Percentiles rank a stretch among this genome's conserved stretches.
phyloP scores from a whole-genome alignment of 1,140 invertebrate species.

The Chymomyza costata region DNA sequence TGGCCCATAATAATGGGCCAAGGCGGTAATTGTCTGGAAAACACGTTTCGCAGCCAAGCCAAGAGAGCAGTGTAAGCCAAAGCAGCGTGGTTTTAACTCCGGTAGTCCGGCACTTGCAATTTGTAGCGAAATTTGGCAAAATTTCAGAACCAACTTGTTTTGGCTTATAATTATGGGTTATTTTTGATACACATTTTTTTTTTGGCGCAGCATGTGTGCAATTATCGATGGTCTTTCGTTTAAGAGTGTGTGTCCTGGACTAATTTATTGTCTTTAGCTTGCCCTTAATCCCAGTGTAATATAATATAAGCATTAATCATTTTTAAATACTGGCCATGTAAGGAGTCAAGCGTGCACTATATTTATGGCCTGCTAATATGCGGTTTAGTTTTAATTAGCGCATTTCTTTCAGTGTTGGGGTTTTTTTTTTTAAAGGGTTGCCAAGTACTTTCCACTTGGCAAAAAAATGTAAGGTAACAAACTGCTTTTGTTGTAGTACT shows the following conservation, averaged over 20 bases:
- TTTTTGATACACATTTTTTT: slow-evolving; percentile 20
- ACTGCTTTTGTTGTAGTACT: not conserved
- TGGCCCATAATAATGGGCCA: slow-evolving; percentile 67
- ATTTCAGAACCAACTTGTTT: slow-evolving; percentile 19
- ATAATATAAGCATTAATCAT: slow-evolving; percentile 68
- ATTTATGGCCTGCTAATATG: slow-evolving; percentile 66
- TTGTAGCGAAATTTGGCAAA: slow-evolving; percentile 67
- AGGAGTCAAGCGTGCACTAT: slow-evolving; percentile 50
- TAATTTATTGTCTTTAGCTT: slow-evolving; percentile 65
- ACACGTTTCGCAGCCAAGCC: slow-evolving; percentile 42
- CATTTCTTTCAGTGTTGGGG: slow-evolving; percentile 8
- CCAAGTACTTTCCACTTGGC: not conserved
- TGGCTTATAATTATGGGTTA: slow-evolving; percentile 49
- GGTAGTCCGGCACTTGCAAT: slow-evolving; percentile 32
- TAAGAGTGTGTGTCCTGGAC: slow-evolving; percentile 40
- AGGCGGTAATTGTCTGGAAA: slow-evolving; percentile 46
- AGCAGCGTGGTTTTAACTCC: slow-evolving; percentile 28
- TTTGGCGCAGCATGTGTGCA: slow-evolving; percentile 49
- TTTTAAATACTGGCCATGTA: slow-evolving; percentile 57
- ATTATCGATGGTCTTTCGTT: slow-evolving; percentile 31
- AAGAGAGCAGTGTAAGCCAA: slow-evolving; percentile 10
- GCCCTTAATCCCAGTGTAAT: slow-evolving; percentile 71
- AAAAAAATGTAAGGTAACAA: not conserved
- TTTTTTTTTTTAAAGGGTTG: too few species aligned
- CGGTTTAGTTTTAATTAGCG: slow-evolving; percentile 64